Base-by-base conservation (phyloP, 1,140 invertebrate genomes). In the Lutraria rhynchaena region DNA sequence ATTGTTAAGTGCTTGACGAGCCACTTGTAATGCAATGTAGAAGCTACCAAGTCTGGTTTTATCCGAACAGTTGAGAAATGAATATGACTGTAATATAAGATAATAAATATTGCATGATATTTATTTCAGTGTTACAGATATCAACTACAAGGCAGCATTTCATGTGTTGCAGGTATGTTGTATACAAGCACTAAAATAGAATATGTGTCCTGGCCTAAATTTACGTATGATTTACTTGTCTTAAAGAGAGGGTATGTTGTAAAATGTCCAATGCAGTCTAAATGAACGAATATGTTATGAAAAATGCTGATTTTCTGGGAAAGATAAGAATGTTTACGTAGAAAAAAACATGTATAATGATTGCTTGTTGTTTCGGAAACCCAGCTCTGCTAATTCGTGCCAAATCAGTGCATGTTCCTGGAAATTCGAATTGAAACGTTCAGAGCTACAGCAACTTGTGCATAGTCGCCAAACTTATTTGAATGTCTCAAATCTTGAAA, bases 361-460 rank as follows among this genome's bases (percentile, higher is more conserved):
- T n/a, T n/a, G n/a, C n/a, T n/a, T n/a, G n/a, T n/a, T n/a, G n/a
- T n/a, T n/a, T n/a, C n/a, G n/a, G n/a, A n/a, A n/a, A n/a, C n/a
- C n/a, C n/a, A n/a, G n/a, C n/a, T n/a, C n/a, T n/a, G n/a, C n/a
- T n/a, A n/a, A n/a, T n/a, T n/a, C n/a, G n/a, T n/a, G n/a, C n/a
- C n/a, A n/a, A n/a, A n/a, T 53, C 3, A n/a, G 19, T n/a, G 4
- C 4, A 53, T 53, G 24, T n/a, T 95, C 29, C 71, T 91, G 88
- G 78, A 90, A 83, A 94, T 96, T 76, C 95, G 95, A 35, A 93
- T 94, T 86, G 92, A 94, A 85, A 95, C 97, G 94, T 94, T 96
- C 22, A 90, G 94, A 61, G 93, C 95, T n/a, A 70, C 80, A 87
- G 92, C 91, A 53, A 93, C 94, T 57, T 96, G 97, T 51, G 93